Base-by-base conservation (phyloP, 2,888 invertebrate genomes). In the Chrysina gloriosa region DNA sequence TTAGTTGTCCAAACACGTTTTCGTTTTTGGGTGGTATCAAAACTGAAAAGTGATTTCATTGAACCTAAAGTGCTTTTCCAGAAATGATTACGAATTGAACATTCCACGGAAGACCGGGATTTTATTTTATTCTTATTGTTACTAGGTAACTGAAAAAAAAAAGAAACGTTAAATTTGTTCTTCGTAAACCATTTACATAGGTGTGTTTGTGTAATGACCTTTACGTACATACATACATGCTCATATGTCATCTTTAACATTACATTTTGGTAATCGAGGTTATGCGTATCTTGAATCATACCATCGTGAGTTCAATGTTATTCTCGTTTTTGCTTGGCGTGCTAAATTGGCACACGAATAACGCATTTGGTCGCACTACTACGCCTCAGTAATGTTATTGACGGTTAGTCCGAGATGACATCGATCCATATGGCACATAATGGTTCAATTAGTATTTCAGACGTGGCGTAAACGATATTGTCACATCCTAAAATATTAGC, bases 401-500 rank as follows among this genome's bases (percentile, higher is more conserved):
- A 61, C 58, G 58, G 42, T 42, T 27, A 29, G 14, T 42, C 21
- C 27, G 58, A 61, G 58, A 61, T 61, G 58, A 61, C 45, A 61
- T 61, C 58, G 58, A 61, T 61, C 58, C 58, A 27, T 61, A 61
- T 61, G 25, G 7, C 27, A 61, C 58, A 23, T 61, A 61, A 61
- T 42, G 58, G 19, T 61, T 61, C 58, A 42, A 61, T 61, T 61
- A 61, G 58, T 61, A 61, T 61, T 61, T 42, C 42, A 42, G 29
- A 27, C 58, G 58, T 61, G 16, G 42, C 25, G 14, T 27, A 27
- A 25, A 61, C 42, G 58, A 61, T 61, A 61, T 61, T 61, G 42
- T 61, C 58, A 61, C 58, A 61, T 61, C 29, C 58, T 61, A 61
- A 61, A 61, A 61, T 61, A 61, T 61, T 61, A 27, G 9, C 58